Base-by-base conservation (phyloP, 2,797 vertebrate species). In the Leptatherina wallacei region DNA sequence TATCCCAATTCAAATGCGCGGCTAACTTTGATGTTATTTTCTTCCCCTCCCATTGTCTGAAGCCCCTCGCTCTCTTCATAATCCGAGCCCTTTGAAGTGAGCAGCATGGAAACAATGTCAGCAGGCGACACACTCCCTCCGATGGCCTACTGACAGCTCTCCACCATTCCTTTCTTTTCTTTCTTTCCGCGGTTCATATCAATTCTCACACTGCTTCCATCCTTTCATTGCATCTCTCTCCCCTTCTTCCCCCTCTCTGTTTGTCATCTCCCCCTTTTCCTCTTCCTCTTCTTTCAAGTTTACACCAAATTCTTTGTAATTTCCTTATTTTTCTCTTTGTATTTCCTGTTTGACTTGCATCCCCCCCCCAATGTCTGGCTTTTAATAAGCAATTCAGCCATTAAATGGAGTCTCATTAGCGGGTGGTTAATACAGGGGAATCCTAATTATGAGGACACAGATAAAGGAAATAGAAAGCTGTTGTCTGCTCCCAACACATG, bases 11-110 rank as follows among this genome's bases (percentile, higher is more conserved):
- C 89, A 92, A 92, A 93, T 82, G 85, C 57, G 75, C 80, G 73
- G 83, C 82, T 87, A 91, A 92, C 92, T 93, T 93, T 94, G 94
- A 94, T 93, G 93, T 93, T 93, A 92, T 92, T 92, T 90, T 90
- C 89, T 87, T 89, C 84, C 84, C 82, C 84, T 86, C 85, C 89
- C 80, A 91, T 93, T 92, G 90, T 93, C 91, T 92, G 88, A 89
- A 89, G 87, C 84, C 89, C 90, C 91, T 92, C 88, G 81, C 88
- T 90, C 92, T 83, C 83, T 78, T 90, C 89, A 87, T 92, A 93
- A 94, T 93, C 90, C 90, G 9, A 83, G 74, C 63, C 84, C 93
- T 94, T 95, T 94, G 93, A 94, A 93, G 92, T 92, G 87, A 91
- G 88, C 83, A 78, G 89, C 83, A 71, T 91, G 93, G 93, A 94